Evolutionary conservation across 2,113 vertebrate species (phyloP).

Genomic region (Gasterosteus nipponicus): DNA sequence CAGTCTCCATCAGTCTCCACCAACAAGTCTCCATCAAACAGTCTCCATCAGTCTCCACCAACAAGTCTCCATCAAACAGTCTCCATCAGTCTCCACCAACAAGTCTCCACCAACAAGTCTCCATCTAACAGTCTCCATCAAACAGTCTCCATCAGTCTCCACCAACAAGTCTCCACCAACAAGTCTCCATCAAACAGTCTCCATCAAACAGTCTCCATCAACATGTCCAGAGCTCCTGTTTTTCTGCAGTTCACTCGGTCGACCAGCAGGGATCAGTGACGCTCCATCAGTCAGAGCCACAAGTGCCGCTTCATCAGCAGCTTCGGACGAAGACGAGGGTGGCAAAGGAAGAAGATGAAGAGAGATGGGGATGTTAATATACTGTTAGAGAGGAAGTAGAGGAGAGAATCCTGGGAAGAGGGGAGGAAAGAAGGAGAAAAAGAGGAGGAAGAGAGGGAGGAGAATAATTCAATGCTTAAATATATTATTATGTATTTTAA

Average conservation of each 20-base stretch:
- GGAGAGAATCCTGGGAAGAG: neutral
- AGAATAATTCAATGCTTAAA: neutral
- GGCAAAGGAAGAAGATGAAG: neutral
- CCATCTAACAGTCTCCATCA: too few species aligned
- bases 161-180: too few species aligned
- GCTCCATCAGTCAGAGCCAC: constrained; percentile 4
- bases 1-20: too few species aligned
- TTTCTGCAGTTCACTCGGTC: neutral
- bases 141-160: too few species aligned
- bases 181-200: too few species aligned
- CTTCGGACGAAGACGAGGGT: neutral
- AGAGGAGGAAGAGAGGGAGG: neutral
- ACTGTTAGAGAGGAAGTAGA: neutral
- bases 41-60: too few species aligned
- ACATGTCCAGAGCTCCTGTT: neutral
- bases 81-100: too few species aligned
- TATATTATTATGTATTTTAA: neutral
- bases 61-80: too few species aligned
- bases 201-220: too few species aligned
- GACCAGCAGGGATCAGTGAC: constrained; percentile 46
- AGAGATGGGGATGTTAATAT: neutral
- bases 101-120: too few species aligned
- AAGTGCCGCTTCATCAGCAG: neutral
- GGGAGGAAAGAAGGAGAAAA: neutral
- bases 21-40: too few species aligned